phyloP scores from a whole-genome alignment of 2,113 vertebrate genomes.

The Butastur rufipennis region DNA sequence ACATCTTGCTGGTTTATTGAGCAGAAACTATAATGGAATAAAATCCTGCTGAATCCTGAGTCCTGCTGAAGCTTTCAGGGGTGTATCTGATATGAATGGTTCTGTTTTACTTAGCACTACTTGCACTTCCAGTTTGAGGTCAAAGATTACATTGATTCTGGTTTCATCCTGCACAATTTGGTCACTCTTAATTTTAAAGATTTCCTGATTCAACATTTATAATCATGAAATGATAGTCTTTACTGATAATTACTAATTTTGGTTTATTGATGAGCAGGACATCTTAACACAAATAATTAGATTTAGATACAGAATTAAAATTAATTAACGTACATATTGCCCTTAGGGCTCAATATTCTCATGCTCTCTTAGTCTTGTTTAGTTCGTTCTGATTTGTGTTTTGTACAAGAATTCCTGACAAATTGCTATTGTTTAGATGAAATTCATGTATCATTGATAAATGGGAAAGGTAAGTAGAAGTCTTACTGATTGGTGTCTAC shows the following conservation, averaged over 20 bases:
- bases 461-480: conserved; percentile 2
- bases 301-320: neutral
- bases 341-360: neutral
- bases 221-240: neutral
- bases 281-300: neutral
- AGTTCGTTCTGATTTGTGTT: neutral
- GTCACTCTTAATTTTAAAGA: neutral
- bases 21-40: neutral
- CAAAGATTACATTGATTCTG: neutral
- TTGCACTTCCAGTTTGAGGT: neutral
- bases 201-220: neutral
- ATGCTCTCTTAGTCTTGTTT: neutral
- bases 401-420: neutral
- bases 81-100: neutral
- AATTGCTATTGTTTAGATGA: neutral
- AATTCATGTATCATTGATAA: neutral
- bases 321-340: neutral
- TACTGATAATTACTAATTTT: neutral
- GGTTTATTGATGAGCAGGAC: neutral
- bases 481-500: neutral
- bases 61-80: neutral
- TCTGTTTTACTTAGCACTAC: neutral
- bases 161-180: neutral
- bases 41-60: neutral
- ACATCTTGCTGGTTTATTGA: neutral